Base-by-base conservation (phyloP, 2,797 vertebrate genomes). In the Podargus strigoides region DNA sequence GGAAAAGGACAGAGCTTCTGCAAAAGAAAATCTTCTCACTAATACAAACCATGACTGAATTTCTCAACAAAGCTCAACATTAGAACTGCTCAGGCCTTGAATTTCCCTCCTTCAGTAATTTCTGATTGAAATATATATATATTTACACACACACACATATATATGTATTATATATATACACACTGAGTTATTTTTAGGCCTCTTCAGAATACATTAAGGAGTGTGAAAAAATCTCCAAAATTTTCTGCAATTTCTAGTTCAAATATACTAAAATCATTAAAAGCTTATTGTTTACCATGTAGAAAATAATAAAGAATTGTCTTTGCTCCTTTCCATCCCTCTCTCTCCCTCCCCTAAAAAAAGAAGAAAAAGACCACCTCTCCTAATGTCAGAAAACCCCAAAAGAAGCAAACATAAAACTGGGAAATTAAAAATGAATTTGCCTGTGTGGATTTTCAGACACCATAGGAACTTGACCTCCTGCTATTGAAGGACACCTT, bases 401-500 rank as follows among this genome's bases (percentile, higher is more conserved):
- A 6, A 26, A 67, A 87, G 10, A 81, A 80, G 4, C 56, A 41
- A 15, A 47, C 10, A 10, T 7, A 62, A 52, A 75, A 18, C 19
- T 42, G 14, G 13, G 26, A 85, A 72, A 85, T 56, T 44, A 39
- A 68, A 86, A 46, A 11, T 60, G 19, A 82, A 8, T 55, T 82
- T 47, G 3, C 19, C n/a, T 52, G 3, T 22, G 7, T 47, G 12
- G 21, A n/a, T 63, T 39, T 58, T 58, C 44, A 70, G 27, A 37
- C 7, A 30, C 8, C 11, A 13, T 0, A 1, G 27, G 10, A 52
- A 15, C 27, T 56, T 52, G 37, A 85, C 3, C 6, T 5, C 10
- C 6, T 77, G 36, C 6, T 28, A 11, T 12, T 70, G 8, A 8
- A 84, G n/a, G 36, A 46, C 14, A 46, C 7, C 3, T 37, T 62